phyloP scores from a whole-genome alignment of 2,797 vertebrate genomes.

The Gallinago nigripennis region DNA sequence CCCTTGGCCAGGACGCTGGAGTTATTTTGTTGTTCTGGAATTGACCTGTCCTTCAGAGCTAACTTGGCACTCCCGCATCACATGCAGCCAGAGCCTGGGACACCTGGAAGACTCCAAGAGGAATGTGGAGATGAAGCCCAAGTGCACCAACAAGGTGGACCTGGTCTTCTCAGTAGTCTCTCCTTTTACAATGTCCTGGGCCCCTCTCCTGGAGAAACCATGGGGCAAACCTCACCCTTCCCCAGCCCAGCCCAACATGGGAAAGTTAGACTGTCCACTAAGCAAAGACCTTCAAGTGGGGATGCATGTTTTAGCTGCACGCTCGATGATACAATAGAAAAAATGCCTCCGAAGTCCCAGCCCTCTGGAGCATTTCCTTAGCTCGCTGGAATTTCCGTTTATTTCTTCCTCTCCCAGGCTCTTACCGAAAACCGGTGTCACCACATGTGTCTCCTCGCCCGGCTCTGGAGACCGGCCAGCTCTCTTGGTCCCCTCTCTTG shows the following conservation, averaged over 20 bases:
- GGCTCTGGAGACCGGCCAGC: not conserved
- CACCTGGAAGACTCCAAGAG: not conserved
- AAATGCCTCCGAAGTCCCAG: not conserved
- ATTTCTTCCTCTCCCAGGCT: constrained; percentile 62
- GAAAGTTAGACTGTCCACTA: not conserved
- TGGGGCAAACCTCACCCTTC: not conserved
- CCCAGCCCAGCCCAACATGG: not conserved
- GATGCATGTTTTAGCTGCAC: not conserved
- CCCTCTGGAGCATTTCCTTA: constrained; percentile 54
- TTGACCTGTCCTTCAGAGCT: not conserved
- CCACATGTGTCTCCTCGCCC: not conserved
- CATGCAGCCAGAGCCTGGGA: not conserved
- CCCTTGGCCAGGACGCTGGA: not conserved
- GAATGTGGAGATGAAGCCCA: not conserved
- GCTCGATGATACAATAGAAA: constrained; percentile 10
- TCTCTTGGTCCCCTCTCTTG: not conserved
- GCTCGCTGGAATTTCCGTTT: constrained; percentile 55
- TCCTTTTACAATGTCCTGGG: not conserved
- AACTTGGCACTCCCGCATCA: not conserved
- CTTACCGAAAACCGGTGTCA: not conserved
- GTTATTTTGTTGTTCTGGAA: not conserved
- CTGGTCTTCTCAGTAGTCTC: not conserved
- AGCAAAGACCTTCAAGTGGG: not conserved
- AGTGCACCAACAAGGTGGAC: not conserved
- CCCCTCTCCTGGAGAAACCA: not conserved